Base-by-base conservation (phyloP, 2,888 invertebrate genomes). In the Rugalucina vietnamica region DNA sequence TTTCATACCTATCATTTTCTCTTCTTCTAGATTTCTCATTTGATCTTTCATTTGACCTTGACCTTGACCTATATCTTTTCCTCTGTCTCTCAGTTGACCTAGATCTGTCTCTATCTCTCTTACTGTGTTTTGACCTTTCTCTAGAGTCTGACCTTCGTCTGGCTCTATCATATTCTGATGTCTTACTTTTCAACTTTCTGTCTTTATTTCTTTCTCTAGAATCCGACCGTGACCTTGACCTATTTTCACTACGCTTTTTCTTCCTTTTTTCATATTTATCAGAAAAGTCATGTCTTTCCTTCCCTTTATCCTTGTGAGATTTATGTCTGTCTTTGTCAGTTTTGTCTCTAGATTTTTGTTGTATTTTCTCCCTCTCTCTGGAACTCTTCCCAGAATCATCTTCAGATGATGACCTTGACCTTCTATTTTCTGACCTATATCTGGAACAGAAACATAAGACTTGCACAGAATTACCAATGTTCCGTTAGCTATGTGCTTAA, bases 211-310 rank as follows among this genome's bases (percentile, higher is more conserved):
- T 72, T 43, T 83, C 81, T 12, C 50, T 69, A 43, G 78, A 79
- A 49, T n/a, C 50, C 1, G 76, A 57, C 34, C 75, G 73, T 27
- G 90, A 88, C 76, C 79, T 57, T 79, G 86, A 88, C 54, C 81
- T 87, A 10, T 79, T 27, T 36, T 60, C 10, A 21, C 36, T 10
- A 29, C 32, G n/a, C 2, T 36, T 24, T 36, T 39, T 70, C 4
- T 70, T 27, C 29, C 36, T 49, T 27, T 72, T 29, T 12, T 72
- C 39, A 1, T 24, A 3, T 49, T 76, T 43, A 36, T 77, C 12
- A 8, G 36, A 71, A 60, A 39, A 49, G 34, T 36, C 39, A 29
- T 65, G 18, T 18, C 34, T 21, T 21, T 18, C 34, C 65, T 34
- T 8, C 18, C 18, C 24, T 65, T 65, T 65, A 2, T 65, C 65